Evolutionary conservation across 2,797 vertebrate species (phyloP).

Genomic region (Hirundo rustica): DNA sequence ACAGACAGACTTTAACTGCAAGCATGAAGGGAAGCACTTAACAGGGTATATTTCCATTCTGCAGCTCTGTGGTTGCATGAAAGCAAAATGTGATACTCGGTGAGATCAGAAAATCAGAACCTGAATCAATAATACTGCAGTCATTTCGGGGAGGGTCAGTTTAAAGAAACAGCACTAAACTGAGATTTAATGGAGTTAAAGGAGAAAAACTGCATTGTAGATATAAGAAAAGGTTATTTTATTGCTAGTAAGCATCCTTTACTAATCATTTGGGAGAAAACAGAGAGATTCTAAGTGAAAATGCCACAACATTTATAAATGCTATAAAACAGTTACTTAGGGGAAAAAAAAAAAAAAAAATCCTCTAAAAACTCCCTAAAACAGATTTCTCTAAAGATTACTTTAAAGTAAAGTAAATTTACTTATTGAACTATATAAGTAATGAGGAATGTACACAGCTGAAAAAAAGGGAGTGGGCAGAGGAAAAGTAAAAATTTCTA

Average conservation of each 20-base stretch:
- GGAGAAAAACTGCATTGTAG: neutral
- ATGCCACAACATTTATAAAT: neutral
- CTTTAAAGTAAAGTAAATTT: neutral
- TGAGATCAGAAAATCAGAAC: slow-evolving; percentile 68
- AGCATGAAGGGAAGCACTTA: slow-evolving; percentile 43
- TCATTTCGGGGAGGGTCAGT: neutral
- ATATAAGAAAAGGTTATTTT: neutral
- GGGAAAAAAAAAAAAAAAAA: neutral
- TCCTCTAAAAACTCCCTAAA: neutral
- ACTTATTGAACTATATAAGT: neutral
- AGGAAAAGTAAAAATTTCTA: neutral
- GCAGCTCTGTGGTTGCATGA: slow-evolving; percentile 36
- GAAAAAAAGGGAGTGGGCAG: rapidly evolving
- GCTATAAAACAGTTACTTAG: neutral
- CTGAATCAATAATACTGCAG: slow-evolving; percentile 61
- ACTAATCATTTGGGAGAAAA: neutral
- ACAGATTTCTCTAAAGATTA: neutral
- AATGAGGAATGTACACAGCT: neutral
- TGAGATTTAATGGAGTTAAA: neutral
- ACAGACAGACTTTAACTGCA: neutral
- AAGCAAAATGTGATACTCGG: slow-evolving; percentile 64
- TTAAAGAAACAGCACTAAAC: slow-evolving; percentile 46
- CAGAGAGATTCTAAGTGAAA: neutral
- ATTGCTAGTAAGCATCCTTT: neutral
- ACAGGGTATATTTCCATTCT: slow-evolving; percentile 38